Conservation (phyloP, 2,113 vertebrate species). For the Notothenia coriiceps region DNA sequence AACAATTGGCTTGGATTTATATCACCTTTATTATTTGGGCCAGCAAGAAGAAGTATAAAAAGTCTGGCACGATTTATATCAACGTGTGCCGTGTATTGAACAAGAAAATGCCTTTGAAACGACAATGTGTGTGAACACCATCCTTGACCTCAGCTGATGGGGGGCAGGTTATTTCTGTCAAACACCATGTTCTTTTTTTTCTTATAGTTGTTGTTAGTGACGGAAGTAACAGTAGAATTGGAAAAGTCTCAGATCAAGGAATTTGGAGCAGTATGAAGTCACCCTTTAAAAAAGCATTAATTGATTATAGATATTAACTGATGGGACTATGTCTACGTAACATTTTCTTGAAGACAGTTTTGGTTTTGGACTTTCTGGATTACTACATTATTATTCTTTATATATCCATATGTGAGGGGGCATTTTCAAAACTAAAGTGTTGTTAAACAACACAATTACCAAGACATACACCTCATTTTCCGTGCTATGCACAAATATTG, state of each 20-base stretch:
- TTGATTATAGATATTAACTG: background rate
- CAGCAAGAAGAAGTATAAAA: constrained; percentile 35
- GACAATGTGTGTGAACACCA: constrained; percentile 27
- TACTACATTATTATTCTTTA: no score
- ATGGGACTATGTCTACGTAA: background rate
- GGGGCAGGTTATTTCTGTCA: constrained; percentile 3
- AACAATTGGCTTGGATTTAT: constrained; percentile 67
- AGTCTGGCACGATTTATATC: constrained; percentile 47
- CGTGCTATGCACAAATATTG: background rate
- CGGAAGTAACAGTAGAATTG: background rate
- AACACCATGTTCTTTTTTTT: background rate
- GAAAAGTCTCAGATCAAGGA: background rate
- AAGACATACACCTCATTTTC: no score
- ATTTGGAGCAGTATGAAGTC: background rate
- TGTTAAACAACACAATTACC: no score
- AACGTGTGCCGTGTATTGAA: constrained; percentile 19
- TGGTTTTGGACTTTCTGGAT: no score
- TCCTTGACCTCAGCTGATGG: constrained; percentile 19
- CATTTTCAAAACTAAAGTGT: no score
- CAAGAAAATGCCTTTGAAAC: constrained; percentile 28
- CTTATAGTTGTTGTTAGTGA: background rate
- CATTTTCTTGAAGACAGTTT: no score
- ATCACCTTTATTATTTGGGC: constrained; percentile 74
- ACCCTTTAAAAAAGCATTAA: background rate
- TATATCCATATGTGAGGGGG: no score